phyloP scores from a whole-genome alignment of 2,888 invertebrate species.

The Phortica magna region DNA sequence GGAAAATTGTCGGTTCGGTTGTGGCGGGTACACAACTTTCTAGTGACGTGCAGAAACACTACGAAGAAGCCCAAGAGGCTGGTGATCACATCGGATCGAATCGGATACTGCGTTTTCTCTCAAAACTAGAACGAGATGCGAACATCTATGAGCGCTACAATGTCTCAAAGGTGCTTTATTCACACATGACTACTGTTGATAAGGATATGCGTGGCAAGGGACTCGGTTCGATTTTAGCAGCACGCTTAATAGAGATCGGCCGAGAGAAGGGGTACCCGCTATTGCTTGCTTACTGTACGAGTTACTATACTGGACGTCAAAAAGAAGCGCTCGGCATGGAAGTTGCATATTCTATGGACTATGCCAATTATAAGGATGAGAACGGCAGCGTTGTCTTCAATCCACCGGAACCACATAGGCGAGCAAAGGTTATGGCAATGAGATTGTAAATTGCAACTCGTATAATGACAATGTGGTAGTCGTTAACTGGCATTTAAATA shows the following conservation, averaged over 20 bases:
- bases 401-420: slow-evolving; percentile 56
- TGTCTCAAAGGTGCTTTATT: slow-evolving; percentile 56
- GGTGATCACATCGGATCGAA: slow-evolving; percentile 1
- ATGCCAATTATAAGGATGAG: slow-evolving; percentile 57
- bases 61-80: background rate
- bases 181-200: slow-evolving; percentile 60
- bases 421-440: slow-evolving; percentile 46
- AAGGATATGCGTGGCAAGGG: slow-evolving; percentile 57
- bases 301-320: slow-evolving; percentile 63
- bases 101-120: background rate
- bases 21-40: background rate
- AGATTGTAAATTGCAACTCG: slow-evolving; percentile 31
- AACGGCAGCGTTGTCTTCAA: slow-evolving; percentile 55
- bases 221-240: slow-evolving; percentile 57
- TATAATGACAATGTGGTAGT: too few species aligned
- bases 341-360: slow-evolving; percentile 51
- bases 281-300: slow-evolving; percentile 60
- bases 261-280: slow-evolving; percentile 54
- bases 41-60: background rate
- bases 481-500: too few species aligned
- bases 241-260: slow-evolving; percentile 58
- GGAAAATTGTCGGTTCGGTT: background rate
- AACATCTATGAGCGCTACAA: slow-evolving; percentile 59
- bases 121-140: background rate
- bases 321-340: slow-evolving; percentile 63